Percentiles rank a stretch among this genome's conserved stretches.
These are phyloP conservation scores for Himalopsyche anomala DNA, from an alignment of 2,888 invertebrate species.

Conservation along the genomic window DNA sequence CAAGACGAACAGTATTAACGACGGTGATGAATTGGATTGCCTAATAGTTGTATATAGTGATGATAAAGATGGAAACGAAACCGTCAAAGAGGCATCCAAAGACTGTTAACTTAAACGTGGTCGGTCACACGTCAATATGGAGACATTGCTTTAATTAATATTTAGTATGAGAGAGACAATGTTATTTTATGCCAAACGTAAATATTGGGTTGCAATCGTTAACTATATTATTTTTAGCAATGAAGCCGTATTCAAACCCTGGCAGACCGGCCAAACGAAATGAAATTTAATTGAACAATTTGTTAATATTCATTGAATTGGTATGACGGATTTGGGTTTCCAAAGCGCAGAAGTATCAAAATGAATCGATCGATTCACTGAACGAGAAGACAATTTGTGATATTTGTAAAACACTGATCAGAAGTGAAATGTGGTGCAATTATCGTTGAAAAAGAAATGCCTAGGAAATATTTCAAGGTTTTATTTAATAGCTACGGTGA, in stretches of 20 bases:
- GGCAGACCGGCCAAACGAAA: slow-evolving; percentile 16
- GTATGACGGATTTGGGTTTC: background rate
- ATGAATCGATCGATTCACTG: background rate
- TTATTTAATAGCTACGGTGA: background rate
- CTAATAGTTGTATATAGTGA: slow-evolving; percentile 62
- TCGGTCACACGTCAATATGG: slow-evolving; percentile 29
- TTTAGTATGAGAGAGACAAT: too few species aligned
- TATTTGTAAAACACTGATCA: slow-evolving; percentile 27
- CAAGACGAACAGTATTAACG: slow-evolving; percentile 65
- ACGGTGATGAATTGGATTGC: slow-evolving; percentile 64
- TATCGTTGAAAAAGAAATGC: slow-evolving; percentile 20
- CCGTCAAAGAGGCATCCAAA: slow-evolving; percentile 53
- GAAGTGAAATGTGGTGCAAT: slow-evolving; percentile 35
- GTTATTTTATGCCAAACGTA: too few species aligned
- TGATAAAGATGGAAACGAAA: slow-evolving; percentile 60
- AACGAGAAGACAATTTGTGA: slow-evolving; percentile 19
- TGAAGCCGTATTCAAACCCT: background rate
- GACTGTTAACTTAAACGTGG: slow-evolving; percentile 55
- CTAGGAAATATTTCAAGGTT: background rate
- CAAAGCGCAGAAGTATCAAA: slow-evolving; percentile 29
- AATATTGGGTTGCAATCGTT: background rate
- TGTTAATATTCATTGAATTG: slow-evolving; percentile 1
- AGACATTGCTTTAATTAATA: slow-evolving; percentile 44
- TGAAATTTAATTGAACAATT: background rate
- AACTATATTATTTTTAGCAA: slow-evolving; percentile 3